These are phyloP conservation scores for Heliconius ethilla DNA, from an alignment of 2,888 invertebrate genomes.

Conservation along the genomic window DNA sequence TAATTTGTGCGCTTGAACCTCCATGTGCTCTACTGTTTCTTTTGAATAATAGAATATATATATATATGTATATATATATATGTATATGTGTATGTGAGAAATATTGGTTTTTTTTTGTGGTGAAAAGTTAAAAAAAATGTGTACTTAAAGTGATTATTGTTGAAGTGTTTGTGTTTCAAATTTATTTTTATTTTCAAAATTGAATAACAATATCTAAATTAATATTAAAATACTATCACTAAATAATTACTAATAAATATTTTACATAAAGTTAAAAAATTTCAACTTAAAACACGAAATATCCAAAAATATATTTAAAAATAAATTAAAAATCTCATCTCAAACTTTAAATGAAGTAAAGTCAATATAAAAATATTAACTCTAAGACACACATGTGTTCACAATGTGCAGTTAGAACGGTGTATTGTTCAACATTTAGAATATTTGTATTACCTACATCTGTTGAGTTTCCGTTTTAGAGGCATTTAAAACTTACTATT, in stretches of 20 bases:
- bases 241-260: too few relatives aligned
- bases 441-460: constrained; percentile 32
- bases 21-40: constrained; percentile 66
- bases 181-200: not conserved
- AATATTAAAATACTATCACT: not conserved
- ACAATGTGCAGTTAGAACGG: constrained; percentile 33
- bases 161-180: not conserved
- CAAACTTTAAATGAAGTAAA: not conserved
- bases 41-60: not conserved
- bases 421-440: constrained; percentile 24
- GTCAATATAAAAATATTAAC: not conserved
- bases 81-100: not conserved
- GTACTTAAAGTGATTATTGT: not conserved
- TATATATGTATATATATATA: not conserved
- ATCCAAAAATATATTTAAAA: not conserved
- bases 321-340: not conserved
- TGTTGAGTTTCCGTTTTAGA: constrained; percentile 36
- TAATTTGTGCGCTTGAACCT: constrained; percentile 71
- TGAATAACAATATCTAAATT: not conserved
- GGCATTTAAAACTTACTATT: constrained; percentile 28
- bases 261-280: too few relatives aligned
- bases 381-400: constrained; percentile 25
- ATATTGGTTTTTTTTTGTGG: not conserved
- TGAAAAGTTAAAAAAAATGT: not conserved
- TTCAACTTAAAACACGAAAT: too few relatives aligned